Percentiles rank a stretch among this genome's conserved stretches.
These are phyloP conservation scores for Eurosta solidaginis DNA, from an alignment of 1,140 invertebrate species.

Conservation along the genomic window DNA sequence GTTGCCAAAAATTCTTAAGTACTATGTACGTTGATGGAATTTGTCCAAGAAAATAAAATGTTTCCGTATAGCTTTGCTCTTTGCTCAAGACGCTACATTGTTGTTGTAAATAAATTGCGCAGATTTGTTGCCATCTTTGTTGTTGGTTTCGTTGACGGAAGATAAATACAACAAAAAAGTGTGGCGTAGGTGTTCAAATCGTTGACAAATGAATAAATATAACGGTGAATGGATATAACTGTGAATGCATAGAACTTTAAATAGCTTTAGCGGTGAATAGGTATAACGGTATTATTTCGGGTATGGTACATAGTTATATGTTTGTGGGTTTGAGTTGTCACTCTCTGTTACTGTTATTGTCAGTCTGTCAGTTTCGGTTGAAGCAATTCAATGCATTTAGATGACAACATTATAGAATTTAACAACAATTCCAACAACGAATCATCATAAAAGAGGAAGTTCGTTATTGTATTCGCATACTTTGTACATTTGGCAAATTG, in stretches of 20 bases:
- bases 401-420: constrained; percentile 12
- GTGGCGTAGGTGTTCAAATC: constrained; percentile 18
- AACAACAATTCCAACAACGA: background rate
- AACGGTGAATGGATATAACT: background rate
- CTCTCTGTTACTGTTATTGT: background rate
- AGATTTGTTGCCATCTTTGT: constrained; percentile 29
- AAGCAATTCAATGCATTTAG: constrained; percentile 23
- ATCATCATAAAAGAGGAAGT: background rate
- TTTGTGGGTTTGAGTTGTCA: background rate
- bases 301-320: background rate
- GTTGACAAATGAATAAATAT: constrained; percentile 10
- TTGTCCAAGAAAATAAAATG: constrained; percentile 21
- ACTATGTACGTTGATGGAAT: constrained; percentile 26
- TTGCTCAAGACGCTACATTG: background rate
- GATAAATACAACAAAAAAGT: too few relatives aligned
- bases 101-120: constrained; percentile 29
- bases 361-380: constrained; percentile 12
- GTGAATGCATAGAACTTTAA: too few relatives aligned
- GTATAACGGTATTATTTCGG: background rate
- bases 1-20: background rate
- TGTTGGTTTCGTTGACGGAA: background rate
- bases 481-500: constrained; percentile 11
- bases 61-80: background rate
- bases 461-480: constrained; percentile 17
- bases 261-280: background rate